Percentiles rank a stretch among this genome's conserved stretches.
Conservation (phyloP, 2,797 vertebrate species). For the Morus bassanus region DNA sequence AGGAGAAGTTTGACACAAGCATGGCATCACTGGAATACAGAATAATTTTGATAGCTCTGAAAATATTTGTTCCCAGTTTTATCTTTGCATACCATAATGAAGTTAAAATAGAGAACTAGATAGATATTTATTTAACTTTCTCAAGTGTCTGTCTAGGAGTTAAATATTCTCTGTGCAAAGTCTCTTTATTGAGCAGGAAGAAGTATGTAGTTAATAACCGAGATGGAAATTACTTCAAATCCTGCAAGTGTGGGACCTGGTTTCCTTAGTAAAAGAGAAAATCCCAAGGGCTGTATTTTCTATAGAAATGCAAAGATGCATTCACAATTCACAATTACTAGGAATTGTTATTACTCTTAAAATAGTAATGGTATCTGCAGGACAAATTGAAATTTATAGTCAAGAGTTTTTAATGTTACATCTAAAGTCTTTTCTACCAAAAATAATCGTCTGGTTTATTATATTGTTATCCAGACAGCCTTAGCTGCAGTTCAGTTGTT, state of each 20-base stretch:
- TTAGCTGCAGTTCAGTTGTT: background rate
- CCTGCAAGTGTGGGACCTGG: background rate
- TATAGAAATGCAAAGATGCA: background rate
- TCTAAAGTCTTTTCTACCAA: background rate
- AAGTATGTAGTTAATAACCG: background rate
- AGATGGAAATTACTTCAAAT: background rate
- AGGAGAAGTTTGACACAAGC: background rate
- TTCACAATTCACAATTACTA: background rate
- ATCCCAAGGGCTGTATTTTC: background rate
- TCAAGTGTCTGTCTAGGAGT: background rate
- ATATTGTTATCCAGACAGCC: background rate
- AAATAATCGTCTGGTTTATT: background rate
- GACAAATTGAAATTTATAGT: background rate
- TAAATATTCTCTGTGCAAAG: background rate
- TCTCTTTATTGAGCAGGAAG: background rate
- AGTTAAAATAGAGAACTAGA: background rate
- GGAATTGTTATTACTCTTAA: background rate
- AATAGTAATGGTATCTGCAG: background rate
- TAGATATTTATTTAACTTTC: background rate
- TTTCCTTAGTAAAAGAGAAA: background rate
- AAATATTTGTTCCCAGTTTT: background rate
- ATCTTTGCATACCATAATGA: background rate
- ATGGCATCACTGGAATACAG: background rate
- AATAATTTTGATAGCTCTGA: background rate
- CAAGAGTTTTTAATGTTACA: background rate